Evolutionary conservation across 2,113 vertebrate genomes (phyloP), one percentile per base, ranked within the genome.

Genomic region (Antennarius striatus): DNA sequence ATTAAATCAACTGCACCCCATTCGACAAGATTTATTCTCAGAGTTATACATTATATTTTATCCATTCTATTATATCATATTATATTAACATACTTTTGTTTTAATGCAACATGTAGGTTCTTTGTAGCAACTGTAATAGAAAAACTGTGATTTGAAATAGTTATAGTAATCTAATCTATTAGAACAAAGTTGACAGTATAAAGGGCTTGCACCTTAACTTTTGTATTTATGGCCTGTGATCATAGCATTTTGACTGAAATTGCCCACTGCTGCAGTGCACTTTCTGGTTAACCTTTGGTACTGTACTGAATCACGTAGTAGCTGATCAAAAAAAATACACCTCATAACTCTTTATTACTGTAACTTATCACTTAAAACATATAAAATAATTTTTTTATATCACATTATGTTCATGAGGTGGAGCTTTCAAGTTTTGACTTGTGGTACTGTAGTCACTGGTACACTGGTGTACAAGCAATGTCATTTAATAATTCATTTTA

Each of bases 121-220:
- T 22, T 51, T 51, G 16, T 51, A 22, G 16, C 16, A 51, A 9
- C 40, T 43, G 40, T 58, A 17, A 43, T 45, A 22, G 22, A 58
- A 58, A 58, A 28, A 58, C 13, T 4, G n/a, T 50, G 7, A 45
- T 43, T 43, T 43, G 10, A 43, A 43, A 43, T 43, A 43, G 42
- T 11, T 5, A 43, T 43, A 30, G 47, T n/a, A 43, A 64, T 59
- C 43, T 55, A 53, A 68, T 81, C 50, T 77, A 53, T 76, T 42
- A 69, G 43, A 75, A 42, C 67, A 5, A 73, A 51, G 28, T 42
- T 66, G 46, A 67, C 62, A 59, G 36, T 40, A 62, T 67, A 56
- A 39, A 66, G 14, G 13, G 39, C 73, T 82, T 83, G 82, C 83
- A 88, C 84, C 80, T 88, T 85, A 76, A 66, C 62, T 32, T 53